These are phyloP conservation scores for Gymnodraco acuticeps DNA, from an alignment of 2,797 vertebrate genomes.

Conservation along the genomic window DNA sequence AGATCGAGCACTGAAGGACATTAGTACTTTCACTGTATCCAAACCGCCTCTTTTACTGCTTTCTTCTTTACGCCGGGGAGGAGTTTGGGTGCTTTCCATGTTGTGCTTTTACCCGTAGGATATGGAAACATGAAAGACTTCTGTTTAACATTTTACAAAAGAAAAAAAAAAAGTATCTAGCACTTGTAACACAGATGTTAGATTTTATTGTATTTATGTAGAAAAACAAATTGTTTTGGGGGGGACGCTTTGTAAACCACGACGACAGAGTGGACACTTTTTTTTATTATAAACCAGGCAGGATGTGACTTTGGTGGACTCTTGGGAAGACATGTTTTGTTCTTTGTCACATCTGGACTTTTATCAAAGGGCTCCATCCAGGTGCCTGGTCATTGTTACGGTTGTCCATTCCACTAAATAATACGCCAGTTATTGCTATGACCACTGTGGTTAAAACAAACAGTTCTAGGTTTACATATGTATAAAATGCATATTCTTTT, in stretches of 20 bases:
- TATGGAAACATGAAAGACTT: conserved; percentile 79
- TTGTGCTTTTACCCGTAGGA: conserved; percentile 78
- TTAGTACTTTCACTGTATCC: conserved; percentile 76
- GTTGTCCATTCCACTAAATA: conserved; percentile 86
- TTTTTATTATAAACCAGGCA: conserved; percentile 57
- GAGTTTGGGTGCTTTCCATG: conserved; percentile 66
- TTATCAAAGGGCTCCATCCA: conserved; percentile 82
- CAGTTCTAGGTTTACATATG: conserved; percentile 86
- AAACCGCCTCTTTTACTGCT: conserved; percentile 44
- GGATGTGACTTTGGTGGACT: conserved; percentile 73
- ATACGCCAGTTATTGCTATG: conserved; percentile 87
- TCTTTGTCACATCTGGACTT: conserved; percentile 77
- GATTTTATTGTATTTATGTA: conserved; percentile 93
- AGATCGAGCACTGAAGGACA: conserved; percentile 82
- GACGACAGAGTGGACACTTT: conserved; percentile 77
- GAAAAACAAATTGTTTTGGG: conserved; percentile 84
- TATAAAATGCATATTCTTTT: conserved; percentile 83
- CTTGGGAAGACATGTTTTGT: conserved; percentile 53
- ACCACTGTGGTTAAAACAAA: conserved; percentile 89
- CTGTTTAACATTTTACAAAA: conserved; percentile 87
- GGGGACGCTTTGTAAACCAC: conserved; percentile 80
- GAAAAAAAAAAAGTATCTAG: conserved; percentile 84
- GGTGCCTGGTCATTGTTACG: conserved; percentile 79
- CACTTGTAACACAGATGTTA: conserved; percentile 89
- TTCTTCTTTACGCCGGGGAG: conserved; percentile 54